A percentile compares a stretch with the other conserved stretches of the same genome.
These are phyloP conservation scores for Alligator sinensis DNA, from an alignment of 2,113 vertebrate genomes.

Conservation along the genomic window DNA sequence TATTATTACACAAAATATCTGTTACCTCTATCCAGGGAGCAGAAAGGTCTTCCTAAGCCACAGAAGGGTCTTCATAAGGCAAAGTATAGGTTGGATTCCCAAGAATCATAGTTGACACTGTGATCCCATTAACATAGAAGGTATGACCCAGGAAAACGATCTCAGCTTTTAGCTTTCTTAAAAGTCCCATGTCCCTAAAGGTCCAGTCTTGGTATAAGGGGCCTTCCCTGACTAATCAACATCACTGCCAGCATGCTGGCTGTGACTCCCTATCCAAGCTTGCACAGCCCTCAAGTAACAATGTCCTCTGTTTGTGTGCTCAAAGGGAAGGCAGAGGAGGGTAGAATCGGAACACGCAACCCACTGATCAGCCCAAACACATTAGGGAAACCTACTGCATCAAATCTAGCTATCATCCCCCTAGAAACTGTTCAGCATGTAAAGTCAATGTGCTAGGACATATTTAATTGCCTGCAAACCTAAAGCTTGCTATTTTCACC, in stretches of 20 bases:
- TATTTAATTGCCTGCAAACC: background rate
- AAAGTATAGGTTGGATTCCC: too few species aligned
- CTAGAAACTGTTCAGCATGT: background rate
- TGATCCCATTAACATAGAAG: background rate
- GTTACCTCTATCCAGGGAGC: too few species aligned
- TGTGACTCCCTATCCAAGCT: background rate
- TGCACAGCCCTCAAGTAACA: background rate
- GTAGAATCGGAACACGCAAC: background rate
- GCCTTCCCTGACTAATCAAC: background rate
- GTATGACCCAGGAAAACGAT: fast-evolving
- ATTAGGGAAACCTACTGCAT: background rate
- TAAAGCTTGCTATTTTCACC: background rate
- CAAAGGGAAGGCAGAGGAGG: constrained; percentile 21
- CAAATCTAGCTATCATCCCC: background rate
- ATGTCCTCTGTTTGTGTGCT: background rate
- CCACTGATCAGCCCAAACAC: background rate
- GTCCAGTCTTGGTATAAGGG: background rate
- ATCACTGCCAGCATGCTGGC: too few species aligned
- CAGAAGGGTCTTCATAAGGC: too few species aligned
- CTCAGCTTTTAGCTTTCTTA: background rate
- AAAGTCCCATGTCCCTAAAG: background rate
- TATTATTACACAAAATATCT: too few species aligned
- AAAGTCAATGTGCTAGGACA: background rate
- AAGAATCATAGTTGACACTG: background rate
- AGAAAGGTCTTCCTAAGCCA: too few species aligned